These are phyloP conservation scores for Ophion obscuratus DNA, from an alignment of 2,888 invertebrate genomes.

Conservation along the genomic window DNA sequence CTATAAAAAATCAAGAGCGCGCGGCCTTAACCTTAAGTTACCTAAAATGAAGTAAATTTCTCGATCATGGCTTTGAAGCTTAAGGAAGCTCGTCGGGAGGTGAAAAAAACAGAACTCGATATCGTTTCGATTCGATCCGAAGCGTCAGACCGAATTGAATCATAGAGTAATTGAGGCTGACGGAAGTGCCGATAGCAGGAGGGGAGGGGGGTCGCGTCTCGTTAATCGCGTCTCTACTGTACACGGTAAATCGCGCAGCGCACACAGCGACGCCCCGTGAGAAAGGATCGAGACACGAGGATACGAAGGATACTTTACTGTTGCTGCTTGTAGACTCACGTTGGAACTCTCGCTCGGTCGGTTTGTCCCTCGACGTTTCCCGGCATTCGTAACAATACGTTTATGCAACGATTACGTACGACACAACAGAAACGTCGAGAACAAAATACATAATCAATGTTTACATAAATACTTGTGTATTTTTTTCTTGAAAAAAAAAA, in stretches of 20 bases:
- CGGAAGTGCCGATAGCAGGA: no score
- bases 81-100: no score
- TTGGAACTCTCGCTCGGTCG: conserved; percentile 39
- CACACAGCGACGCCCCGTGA: conserved; percentile 47
- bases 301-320: conserved; percentile 46
- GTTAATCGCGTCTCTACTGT: conserved; percentile 9
- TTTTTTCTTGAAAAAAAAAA: no score
- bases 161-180: no score
- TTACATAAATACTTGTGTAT: background rate
- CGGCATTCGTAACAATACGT: conserved; percentile 14
- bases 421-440: background rate
- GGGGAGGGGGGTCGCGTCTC: no score
- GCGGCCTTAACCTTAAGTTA: no score
- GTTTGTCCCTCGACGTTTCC: conserved; percentile 20
- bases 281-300: conserved; percentile 56
- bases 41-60: background rate
- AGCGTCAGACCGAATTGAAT: no score
- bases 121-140: no score
- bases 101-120: no score
- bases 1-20: no score
- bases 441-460: background rate
- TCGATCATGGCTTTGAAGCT: background rate
- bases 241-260: conserved; percentile 17
- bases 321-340: conserved; percentile 45
- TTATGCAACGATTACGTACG: background rate